Evolutionary conservation across 2,888 invertebrate genomes (phyloP), one percentile per base, ranked within the genome.

Genomic region (Boloria selene): DNA sequence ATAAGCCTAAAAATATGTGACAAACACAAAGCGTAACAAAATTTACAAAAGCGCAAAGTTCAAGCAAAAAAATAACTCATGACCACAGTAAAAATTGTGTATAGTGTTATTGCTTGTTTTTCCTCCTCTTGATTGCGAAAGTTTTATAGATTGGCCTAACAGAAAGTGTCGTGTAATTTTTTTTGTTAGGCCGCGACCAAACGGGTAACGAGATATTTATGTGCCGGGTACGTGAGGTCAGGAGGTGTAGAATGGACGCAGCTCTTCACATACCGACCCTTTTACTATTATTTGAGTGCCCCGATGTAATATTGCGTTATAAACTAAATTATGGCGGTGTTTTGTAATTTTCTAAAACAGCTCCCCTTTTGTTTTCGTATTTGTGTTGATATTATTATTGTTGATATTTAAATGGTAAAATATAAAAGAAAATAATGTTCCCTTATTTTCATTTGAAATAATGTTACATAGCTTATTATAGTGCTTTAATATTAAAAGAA

Each of bases 161-260:
- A 85, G 87, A 86, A 88, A 86, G 77, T 74, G 75, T 76, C 72
- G 72, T 73, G 79, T 78, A 77, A 74, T 80, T 86, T 87, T n/a
- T 87, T 77, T 82, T 83, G 79, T 74, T 75, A 76, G 75, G 75
- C 70, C 73, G 64, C 68, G 73, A 72, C 70, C 73, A 80, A 82
- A 81, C 79, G 79, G 73, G 82, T 87, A 81, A 85, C 83, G 82
- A 83, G 77, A 85, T 88, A 88, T 89, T 87, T 89, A 88, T 86
- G 82, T 79, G 74, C 69, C 74, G 72, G 74, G 67, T 77, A 79
- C 78, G 83, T 78, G 79, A 82, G 85, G 86, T 85, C 82, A 79
- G 68, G 38, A 74, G 76, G 79, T 78, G 77, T 77, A 2, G 31
- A 38, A 3, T 38, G 81, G 79, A 81, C 77, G 75, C 64, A 69